Base-by-base conservation (phyloP, 2,797 vertebrate species). In the Mus minutoides region DNA sequence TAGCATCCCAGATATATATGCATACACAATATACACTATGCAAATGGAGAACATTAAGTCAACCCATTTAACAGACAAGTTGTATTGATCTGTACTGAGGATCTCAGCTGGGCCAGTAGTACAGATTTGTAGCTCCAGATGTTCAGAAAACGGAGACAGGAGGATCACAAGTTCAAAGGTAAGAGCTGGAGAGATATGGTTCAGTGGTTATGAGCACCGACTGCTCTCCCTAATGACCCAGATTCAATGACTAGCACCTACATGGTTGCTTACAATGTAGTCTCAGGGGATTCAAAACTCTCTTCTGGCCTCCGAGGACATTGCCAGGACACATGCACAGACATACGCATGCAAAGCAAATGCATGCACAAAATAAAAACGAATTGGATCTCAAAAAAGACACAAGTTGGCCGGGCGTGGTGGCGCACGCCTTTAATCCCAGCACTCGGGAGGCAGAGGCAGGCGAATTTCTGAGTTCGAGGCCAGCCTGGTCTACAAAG, bases 1-100 rank as follows among this genome's bases (percentile, higher is more conserved):
- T 88, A 58, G 78, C 6, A 75, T 94, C 92, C 62, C 93, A 52
- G 75, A 86, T 54, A 71, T 93, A 21, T 46, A 46, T 87, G 62
- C 94, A 43, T 64, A 46, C 52, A 87, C 88, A 88, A 17, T 69
- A n/a, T 69, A n/a, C 19, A 16, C 67, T 69, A 19, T 69, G 67
- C 6, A 17, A 17, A n/a, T 37, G 88, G 77, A 95, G 83, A 95
- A 86, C 73, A 77, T 76, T 56, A 62, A 64, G 54, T 31, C 88
- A 73, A 21, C 34, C 43, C 90, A 6, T 67, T 89, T 90, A 80
- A 90, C 54, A 96, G 54, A 80, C 13, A 64, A 11, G 8, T 80
- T 90, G 3, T 84, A 43, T 56, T 96, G 78, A 78, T 90, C 94
- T 92, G 71, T 12, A 64, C 26, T 54, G 62, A 85, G 93, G 54